These are phyloP conservation scores for Nibea coibor DNA, from an alignment of 2,113 vertebrate genomes.

Conservation along the genomic window DNA sequence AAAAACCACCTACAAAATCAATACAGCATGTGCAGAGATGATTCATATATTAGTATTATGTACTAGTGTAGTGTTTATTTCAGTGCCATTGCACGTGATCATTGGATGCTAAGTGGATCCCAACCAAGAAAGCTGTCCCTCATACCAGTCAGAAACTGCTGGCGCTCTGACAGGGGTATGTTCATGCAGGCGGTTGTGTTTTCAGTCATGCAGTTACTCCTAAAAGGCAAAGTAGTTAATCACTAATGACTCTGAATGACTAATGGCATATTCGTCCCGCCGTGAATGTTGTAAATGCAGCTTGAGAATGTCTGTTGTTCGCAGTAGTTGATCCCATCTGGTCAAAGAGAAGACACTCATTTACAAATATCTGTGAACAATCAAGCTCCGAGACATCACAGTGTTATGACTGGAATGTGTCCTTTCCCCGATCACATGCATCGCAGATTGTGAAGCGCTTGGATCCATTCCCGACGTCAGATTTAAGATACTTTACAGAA, in stretches of 20 bases:
- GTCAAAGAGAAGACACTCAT: not conserved
- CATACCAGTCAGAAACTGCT: not conserved
- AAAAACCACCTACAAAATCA: no score
- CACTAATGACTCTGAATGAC: conserved; percentile 33
- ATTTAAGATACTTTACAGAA: not conserved
- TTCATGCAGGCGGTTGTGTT: conserved; percentile 22
- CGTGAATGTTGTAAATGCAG: conserved; percentile 21
- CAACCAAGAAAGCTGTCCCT: not conserved
- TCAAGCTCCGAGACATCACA: not conserved
- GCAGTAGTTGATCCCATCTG: conserved; percentile 15
- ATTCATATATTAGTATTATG: not conserved
- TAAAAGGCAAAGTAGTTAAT: conserved; percentile 35
- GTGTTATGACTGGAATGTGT: not conserved
- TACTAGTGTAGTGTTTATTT: not conserved
- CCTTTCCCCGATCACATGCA: not conserved
- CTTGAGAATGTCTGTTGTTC: conserved; percentile 25
- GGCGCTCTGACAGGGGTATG: not conserved
- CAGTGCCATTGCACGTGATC: not conserved
- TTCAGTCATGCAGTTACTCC: conserved; percentile 32
- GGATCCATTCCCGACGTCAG: not conserved
- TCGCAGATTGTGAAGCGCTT: not conserved
- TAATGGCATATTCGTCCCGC: conserved; percentile 5
- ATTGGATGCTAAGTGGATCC: not conserved
- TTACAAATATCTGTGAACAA: not conserved
- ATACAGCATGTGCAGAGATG: not conserved